A percentile compares a stretch with the other conserved stretches of the same genome.
phyloP scores from a whole-genome alignment of 2,797 vertebrate genomes.

The Lithobates pipiens region DNA sequence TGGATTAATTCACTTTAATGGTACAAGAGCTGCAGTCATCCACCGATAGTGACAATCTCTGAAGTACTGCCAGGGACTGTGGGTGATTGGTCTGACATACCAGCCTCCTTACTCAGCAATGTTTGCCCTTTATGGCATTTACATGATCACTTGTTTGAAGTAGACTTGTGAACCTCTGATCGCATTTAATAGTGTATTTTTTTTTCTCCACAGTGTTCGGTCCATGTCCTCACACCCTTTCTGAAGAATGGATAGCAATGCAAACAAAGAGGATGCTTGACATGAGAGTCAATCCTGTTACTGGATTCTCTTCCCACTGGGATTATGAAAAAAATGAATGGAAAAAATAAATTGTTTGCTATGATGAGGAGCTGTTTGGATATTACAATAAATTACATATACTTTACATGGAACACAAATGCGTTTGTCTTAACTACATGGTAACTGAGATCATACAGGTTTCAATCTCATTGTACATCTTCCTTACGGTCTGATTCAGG shows the following conservation, averaged over 20 bases:
- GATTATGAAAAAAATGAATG: constrained; percentile 86
- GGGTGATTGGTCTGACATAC: neutral
- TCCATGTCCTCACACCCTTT: constrained; percentile 79
- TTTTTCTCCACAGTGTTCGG: constrained; percentile 76
- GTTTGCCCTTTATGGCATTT: neutral
- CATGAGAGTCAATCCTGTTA: constrained; percentile 82
- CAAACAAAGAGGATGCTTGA: constrained; percentile 84
- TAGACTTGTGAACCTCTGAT: neutral
- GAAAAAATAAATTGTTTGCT: constrained; percentile 79
- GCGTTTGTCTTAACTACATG: neutral
- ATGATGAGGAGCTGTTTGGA: neutral
- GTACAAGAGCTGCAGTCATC: neutral
- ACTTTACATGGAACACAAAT: neutral
- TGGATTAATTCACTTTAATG: constrained; percentile 1
- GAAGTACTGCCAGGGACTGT: neutral
- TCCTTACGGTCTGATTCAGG: too few species aligned
- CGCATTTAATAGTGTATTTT: constrained; percentile 6
- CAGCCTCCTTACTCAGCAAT: neutral
- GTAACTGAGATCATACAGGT: too few species aligned
- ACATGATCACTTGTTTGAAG: neutral
- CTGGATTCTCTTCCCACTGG: constrained; percentile 80
- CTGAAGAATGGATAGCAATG: constrained; percentile 73
- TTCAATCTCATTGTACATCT: too few species aligned
- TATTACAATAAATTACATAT: constrained; percentile 25
- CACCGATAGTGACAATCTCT: neutral